Percentiles rank a stretch among this genome's conserved stretches.
These are phyloP conservation scores for Ancistrus triradiatus DNA, from an alignment of 2,113 vertebrate species.

Conservation along the genomic window DNA sequence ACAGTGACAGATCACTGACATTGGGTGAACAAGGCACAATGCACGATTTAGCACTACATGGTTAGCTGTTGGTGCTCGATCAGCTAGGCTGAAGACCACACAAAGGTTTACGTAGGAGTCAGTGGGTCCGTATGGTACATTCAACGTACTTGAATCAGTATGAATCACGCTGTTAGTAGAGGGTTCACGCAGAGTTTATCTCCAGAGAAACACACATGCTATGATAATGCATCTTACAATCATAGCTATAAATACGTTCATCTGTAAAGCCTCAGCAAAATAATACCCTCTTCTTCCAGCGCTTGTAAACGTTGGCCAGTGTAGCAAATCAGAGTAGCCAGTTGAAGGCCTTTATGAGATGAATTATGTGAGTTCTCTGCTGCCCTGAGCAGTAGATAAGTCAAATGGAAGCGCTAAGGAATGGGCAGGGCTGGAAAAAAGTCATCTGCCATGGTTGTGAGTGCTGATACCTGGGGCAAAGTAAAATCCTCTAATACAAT, in stretches of 20 bases:
- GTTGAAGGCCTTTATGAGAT: slow-evolving; percentile 51
- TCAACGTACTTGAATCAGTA: background rate
- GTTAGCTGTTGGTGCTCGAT: slow-evolving; percentile 1
- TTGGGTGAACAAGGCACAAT: no score
- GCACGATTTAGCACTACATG: background rate
- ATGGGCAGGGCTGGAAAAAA: slow-evolving; percentile 40
- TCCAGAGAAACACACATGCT: background rate
- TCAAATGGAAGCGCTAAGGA: slow-evolving; percentile 43
- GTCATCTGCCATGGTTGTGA: slow-evolving; percentile 46
- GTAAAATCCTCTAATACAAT: background rate
- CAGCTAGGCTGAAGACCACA: background rate
- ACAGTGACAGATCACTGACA: no score
- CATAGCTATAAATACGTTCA: slow-evolving; percentile 26
- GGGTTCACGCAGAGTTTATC: slow-evolving; percentile 36
- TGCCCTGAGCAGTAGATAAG: slow-evolving; percentile 54
- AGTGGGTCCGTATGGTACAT: background rate
- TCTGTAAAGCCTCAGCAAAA: slow-evolving; percentile 18
- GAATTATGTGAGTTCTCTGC: slow-evolving; percentile 47
- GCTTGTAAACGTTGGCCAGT: slow-evolving; percentile 16
- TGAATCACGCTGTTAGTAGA: background rate
- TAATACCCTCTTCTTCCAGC: slow-evolving; percentile 9
- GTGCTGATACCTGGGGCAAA: slow-evolving; percentile 37
- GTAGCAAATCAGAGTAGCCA: slow-evolving; percentile 18
- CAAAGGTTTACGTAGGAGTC: background rate
- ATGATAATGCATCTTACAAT: slow-evolving; percentile 10